A percentile compares a stretch with the other conserved stretches of the same genome.
These are phyloP conservation scores for Callinectes sapidus DNA, from an alignment of 2,888 invertebrate genomes.

Conservation along the genomic window DNA sequence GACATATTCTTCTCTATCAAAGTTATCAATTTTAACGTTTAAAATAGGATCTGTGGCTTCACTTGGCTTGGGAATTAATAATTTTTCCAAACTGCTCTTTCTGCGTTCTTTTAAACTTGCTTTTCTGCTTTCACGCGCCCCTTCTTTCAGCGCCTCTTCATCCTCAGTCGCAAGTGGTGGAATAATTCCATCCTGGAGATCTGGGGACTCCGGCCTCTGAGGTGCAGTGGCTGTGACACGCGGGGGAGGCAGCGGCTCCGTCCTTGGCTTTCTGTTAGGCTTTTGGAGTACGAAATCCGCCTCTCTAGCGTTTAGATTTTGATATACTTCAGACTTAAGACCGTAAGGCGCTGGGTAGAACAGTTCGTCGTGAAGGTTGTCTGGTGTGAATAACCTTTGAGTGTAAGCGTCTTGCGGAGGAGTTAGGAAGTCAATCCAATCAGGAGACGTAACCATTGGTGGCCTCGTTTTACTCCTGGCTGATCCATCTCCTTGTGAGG, in stretches of 20 bases:
- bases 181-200: constrained; percentile 27
- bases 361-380: constrained; percentile 61
- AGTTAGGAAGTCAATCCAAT: constrained; percentile 56
- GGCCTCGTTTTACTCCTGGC: not conserved
- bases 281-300: constrained; percentile 63
- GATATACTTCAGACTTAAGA: constrained; percentile 51
- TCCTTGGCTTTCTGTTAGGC: constrained; percentile 63
- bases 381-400: constrained; percentile 61
- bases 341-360: constrained; percentile 65
- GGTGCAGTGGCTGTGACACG: not conserved
- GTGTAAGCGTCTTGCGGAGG: constrained; percentile 50
- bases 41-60: constrained; percentile 39
- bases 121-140: constrained; percentile 38
- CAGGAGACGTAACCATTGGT: constrained; percentile 40
- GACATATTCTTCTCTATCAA: constrained; percentile 67
- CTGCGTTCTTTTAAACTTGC: constrained; percentile 48
- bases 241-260: constrained; percentile 48
- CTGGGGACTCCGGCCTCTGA: constrained; percentile 3
- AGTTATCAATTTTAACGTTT: constrained; percentile 64
- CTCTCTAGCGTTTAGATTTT: constrained; percentile 65
- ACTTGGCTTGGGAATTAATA: constrained; percentile 48
- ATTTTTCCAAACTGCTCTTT: constrained; percentile 55
- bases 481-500: not conserved
- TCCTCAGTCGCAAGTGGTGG: constrained; percentile 51
- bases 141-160: constrained; percentile 44